Base-by-base conservation (phyloP, 2,888 invertebrate genomes). In the Clunio marinus region DNA sequence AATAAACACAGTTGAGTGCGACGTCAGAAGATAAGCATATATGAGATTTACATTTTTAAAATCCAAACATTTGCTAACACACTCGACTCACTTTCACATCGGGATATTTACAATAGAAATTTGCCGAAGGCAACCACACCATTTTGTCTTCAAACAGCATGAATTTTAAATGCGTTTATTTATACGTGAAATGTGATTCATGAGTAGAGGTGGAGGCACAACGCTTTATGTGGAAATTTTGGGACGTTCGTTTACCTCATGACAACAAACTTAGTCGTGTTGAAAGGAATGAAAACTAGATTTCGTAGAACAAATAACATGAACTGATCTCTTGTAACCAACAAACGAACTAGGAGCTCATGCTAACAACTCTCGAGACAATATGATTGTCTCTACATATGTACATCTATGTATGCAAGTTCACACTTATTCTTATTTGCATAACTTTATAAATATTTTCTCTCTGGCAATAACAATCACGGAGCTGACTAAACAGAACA, bases 151-250 rank as follows among this genome's bases (percentile, higher is more conserved):
- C 66, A 66, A 66, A 66, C 66, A 66, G 27, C 46, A 66, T 66
- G 46, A 66, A 66, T 66, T 66, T 66, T 66, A 55, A 55, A 66
- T 66, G 35, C 35, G 66, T 66, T 22, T 66, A 66, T 66, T 66
- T 66, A 55, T 55, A 46, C 46, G 20, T 13, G 28, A 55, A 25
- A 66, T 66, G 51, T 66, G 55, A 55, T 55, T 66, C 45, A 28
- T 22, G 45, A 24, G 28, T 46, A 4, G 25, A 41, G 17, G 24
- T 22, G 15, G 28, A 41, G 27, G 2, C 15, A 13, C 57, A 15
- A 57, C 5, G 57, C 51, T n/a, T n/a, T n/a, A 22, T 17, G 51
- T n/a, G 51, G n/a, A 4, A 51, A n/a, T n/a, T n/a, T n/a, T n/a
- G n/a, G n/a, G n/a, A n/a, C n/a, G n/a, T n/a, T n/a, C n/a, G n/a